These are phyloP conservation scores for Paradoxurus hermaphroditus DNA, from an alignment of 2,113 vertebrate species.

Conservation along the genomic window DNA sequence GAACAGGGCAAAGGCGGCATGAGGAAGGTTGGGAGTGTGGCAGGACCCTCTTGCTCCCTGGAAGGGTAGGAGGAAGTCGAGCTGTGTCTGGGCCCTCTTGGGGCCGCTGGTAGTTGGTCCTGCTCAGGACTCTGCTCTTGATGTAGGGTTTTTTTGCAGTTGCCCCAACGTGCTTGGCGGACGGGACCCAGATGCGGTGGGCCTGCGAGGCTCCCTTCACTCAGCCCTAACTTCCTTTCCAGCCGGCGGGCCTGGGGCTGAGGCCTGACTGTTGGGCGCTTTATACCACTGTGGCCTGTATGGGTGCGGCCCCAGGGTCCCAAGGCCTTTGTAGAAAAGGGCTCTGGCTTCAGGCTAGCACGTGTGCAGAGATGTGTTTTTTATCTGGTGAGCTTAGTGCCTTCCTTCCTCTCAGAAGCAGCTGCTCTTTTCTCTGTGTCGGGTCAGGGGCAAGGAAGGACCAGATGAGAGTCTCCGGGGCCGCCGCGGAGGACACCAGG, in stretches of 20 bases:
- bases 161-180: not conserved
- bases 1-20: not conserved
- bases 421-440: not conserved
- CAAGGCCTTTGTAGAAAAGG: not conserved
- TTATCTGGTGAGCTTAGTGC: not conserved
- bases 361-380: not conserved
- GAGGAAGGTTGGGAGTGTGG: not conserved
- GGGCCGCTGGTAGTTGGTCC: not conserved
- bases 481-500: not conserved
- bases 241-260: not conserved
- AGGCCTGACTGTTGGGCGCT: not conserved
- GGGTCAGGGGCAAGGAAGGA: not conserved
- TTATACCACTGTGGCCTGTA: not conserved
- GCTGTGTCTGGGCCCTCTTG: not conserved
- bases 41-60: not conserved
- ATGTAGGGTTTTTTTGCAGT: not conserved
- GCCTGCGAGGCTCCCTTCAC: not conserved
- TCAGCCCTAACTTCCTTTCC: conserved; percentile 9
- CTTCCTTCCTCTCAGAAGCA: not conserved
- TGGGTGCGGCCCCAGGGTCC: not conserved
- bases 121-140: not conserved
- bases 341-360: not conserved
- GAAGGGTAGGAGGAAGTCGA: not conserved
- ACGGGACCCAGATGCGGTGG: not conserved
- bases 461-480: not conserved